Conservation (phyloP, 1,140 invertebrate genomes). For the Penaeus japonicus region DNA sequence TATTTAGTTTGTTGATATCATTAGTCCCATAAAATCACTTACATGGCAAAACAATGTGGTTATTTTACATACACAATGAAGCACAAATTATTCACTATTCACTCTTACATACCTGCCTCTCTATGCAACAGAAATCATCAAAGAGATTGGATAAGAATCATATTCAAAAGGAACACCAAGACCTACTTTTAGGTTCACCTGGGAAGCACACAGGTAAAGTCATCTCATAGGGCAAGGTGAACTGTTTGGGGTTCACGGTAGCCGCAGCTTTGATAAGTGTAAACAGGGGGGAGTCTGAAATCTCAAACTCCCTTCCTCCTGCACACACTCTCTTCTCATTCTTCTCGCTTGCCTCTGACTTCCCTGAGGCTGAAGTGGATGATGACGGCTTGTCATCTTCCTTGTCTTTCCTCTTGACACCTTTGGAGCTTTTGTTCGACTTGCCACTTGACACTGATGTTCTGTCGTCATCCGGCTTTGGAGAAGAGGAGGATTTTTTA, state of each 20-base stretch:
- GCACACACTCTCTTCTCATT: conserved; percentile 45
- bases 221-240: conserved; percentile 83
- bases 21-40: not conserved
- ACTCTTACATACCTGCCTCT: too few species aligned
- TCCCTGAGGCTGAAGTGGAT: not conserved
- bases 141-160: too few species aligned
- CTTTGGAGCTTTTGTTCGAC: conserved; percentile 44
- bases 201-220: conserved; percentile 81
- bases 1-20: too few species aligned
- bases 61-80: too few species aligned
- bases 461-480: conserved; percentile 54
- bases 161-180: too few species aligned
- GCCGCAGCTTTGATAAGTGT: conserved; percentile 81
- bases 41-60: too few species aligned
- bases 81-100: too few species aligned
- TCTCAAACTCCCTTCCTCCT: conserved; percentile 48
- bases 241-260: conserved; percentile 86
- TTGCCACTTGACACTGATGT: conserved; percentile 52
- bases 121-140: too few species aligned
- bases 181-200: conserved; percentile 66
- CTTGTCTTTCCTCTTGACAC: conserved; percentile 53
- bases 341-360: conserved; percentile 35
- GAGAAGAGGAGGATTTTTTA: not conserved
- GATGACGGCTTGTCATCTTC: conserved; percentile 39
- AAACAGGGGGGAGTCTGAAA: conserved; percentile 68